A percentile compares a stretch with the other conserved stretches of the same genome.
phyloP scores from a whole-genome alignment of 2,888 invertebrate genomes.

The Incurvaria masculella region DNA sequence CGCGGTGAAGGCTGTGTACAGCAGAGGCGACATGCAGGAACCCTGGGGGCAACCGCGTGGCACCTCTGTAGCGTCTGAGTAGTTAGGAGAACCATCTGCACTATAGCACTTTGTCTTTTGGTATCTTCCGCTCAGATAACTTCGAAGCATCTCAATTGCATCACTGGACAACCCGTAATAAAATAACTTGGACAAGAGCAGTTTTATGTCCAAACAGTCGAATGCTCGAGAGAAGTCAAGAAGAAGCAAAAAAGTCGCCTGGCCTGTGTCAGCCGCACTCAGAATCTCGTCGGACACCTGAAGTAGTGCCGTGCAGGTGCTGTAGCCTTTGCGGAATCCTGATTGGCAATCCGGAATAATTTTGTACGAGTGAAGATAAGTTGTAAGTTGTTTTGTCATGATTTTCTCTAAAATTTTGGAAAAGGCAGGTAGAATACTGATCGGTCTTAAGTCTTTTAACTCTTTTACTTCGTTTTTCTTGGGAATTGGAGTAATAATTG shows the following conservation, averaged over 20 bases:
- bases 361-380: conserved; percentile 15
- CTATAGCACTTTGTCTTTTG: background rate
- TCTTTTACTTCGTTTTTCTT: conserved; percentile 14
- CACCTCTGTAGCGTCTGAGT: background rate
- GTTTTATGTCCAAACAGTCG: conserved; percentile 17
- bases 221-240: conserved; percentile 23
- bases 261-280: conserved; percentile 15
- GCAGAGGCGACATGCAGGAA: background rate
- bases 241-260: conserved; percentile 15
- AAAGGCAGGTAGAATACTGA: conserved; percentile 15
- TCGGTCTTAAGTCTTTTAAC: conserved; percentile 18
- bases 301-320: conserved; percentile 20
- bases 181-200: conserved; percentile 14
- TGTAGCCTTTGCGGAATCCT: conserved; percentile 17
- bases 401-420: conserved; percentile 17
- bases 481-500: conserved; percentile 17
- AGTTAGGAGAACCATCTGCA: background rate
- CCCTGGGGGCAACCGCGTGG: background rate
- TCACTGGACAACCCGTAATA: conserved; percentile 9
- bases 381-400: conserved; percentile 13
- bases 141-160: background rate
- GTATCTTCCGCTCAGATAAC: background rate
- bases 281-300: conserved; percentile 19
- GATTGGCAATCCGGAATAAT: conserved; percentile 19
- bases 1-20: background rate